These are phyloP conservation scores for Drosophila emarginata DNA, from an alignment of 2,888 invertebrate genomes.

Conservation along the genomic window DNA sequence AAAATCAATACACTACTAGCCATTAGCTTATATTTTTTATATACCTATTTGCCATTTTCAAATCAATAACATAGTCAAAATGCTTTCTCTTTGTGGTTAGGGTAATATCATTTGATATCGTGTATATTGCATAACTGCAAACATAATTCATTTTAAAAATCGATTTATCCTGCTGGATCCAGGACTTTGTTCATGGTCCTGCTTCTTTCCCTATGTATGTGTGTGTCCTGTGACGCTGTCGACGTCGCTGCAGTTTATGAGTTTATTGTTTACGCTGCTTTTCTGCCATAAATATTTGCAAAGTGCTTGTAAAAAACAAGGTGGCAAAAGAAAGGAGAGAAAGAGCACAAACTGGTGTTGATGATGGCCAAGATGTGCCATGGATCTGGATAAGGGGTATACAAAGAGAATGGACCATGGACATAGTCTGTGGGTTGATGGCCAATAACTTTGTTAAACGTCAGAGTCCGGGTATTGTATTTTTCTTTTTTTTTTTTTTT, in stretches of 20 bases:
- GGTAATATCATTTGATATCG: slow-evolving; percentile 16
- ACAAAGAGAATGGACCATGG: neutral
- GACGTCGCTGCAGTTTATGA: slow-evolving; percentile 71
- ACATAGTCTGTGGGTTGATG: neutral
- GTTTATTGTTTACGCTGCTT: slow-evolving; percentile 73
- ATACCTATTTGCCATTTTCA: no score
- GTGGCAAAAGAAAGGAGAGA: slow-evolving; percentile 33
- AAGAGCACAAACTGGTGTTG: slow-evolving; percentile 46
- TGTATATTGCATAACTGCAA: slow-evolving; percentile 53
- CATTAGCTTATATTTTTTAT: no score
- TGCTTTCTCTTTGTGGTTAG: neutral
- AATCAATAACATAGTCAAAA: no score
- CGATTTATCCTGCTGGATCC: slow-evolving; percentile 60
- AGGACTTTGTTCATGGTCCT: slow-evolving; percentile 21
- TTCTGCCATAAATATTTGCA: slow-evolving; percentile 74
- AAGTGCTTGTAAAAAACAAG: slow-evolving; percentile 77
- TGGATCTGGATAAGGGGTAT: neutral
- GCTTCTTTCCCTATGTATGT: slow-evolving; percentile 11
- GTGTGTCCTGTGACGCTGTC: slow-evolving; percentile 38
- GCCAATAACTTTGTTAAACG: slow-evolving; percentile 67
- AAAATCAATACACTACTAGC: no score
- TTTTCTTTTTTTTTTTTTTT: slow-evolving; percentile 8
- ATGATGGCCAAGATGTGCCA: slow-evolving; percentile 54
- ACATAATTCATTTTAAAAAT: slow-evolving; percentile 73
- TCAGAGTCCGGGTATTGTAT: slow-evolving; percentile 31